Evolutionary conservation across 1,140 invertebrate species (phyloP).

Genomic region (Drosophila gunungcola): DNA sequence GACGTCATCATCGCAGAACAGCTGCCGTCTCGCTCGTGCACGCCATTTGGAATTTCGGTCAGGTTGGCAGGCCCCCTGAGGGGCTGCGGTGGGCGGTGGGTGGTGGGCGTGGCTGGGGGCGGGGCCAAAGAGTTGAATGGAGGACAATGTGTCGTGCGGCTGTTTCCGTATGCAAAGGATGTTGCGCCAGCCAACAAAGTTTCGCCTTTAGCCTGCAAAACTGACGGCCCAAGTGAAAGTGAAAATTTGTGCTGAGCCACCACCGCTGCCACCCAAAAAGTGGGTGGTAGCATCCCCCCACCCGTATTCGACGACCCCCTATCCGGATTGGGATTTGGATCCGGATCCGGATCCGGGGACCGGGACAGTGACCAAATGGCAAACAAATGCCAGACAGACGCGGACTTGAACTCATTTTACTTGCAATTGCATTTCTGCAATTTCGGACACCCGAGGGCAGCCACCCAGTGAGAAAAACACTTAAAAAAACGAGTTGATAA

Average conservation of each 20-base stretch:
- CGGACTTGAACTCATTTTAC: conserved; percentile 72
- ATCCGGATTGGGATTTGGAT: not conserved
- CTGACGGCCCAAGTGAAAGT: conserved; percentile 81
- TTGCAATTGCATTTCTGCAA: conserved; percentile 42
- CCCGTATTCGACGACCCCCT: not conserved
- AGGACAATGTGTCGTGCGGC: conserved; percentile 80
- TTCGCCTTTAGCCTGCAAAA: conserved; percentile 68
- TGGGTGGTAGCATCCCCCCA: conserved; percentile 10
- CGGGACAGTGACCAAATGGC: conserved; percentile 59
- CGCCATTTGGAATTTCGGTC: conserved; percentile 75
- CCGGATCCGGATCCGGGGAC: conserved; percentile 2
- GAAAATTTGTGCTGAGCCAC: conserved; percentile 63
- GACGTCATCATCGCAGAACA: conserved; percentile 62
- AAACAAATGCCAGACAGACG: conserved; percentile 64
- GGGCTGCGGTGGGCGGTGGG: not conserved
- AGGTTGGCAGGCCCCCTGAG: conserved; percentile 58
- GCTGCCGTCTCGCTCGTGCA: conserved; percentile 57
- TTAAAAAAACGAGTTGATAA: not conserved
- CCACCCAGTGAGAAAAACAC: conserved; percentile 22
- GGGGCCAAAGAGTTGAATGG: conserved; percentile 76
- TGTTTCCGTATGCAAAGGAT: conserved; percentile 83
- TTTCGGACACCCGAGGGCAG: conserved; percentile 12
- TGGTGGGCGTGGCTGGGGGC: conserved; percentile 9
- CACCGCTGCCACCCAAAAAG: conserved; percentile 14
- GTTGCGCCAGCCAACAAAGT: conserved; percentile 79